Percentiles rank a stretch among this genome's conserved stretches.
These are phyloP conservation scores for Cyrtodaria siliqua DNA, from an alignment of 2,888 invertebrate genomes.

Conservation along the genomic window DNA sequence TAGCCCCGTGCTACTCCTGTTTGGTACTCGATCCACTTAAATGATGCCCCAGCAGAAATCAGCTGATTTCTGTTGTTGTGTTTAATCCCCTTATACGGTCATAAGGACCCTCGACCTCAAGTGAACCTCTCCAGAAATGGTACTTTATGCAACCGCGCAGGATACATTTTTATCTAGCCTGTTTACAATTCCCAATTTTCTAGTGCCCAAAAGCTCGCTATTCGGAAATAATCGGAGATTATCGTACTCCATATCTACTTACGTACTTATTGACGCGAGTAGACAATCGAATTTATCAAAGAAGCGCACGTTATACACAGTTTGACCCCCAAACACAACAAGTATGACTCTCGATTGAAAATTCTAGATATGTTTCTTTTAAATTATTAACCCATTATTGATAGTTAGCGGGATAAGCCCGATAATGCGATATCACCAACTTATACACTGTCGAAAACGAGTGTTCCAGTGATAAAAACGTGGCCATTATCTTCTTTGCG, in stretches of 20 bases:
- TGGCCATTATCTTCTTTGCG: too few relatives aligned
- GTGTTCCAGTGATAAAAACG: too few relatives aligned
- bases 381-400: slow-evolving; percentile 8
- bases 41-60: too few relatives aligned
- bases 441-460: too few relatives aligned
- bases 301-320: slow-evolving; percentile 38
- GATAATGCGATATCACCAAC: too few relatives aligned
- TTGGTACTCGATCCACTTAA: too few relatives aligned
- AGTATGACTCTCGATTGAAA: slow-evolving; percentile 24
- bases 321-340: slow-evolving; percentile 16
- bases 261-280: slow-evolving; percentile 30
- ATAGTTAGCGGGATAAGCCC: too few relatives aligned
- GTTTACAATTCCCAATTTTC: slow-evolving; percentile 23
- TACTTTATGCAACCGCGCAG: slow-evolving; percentile 16
- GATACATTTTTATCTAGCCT: slow-evolving; percentile 32
- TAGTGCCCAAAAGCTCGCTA: slow-evolving; percentile 25
- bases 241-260: slow-evolving; percentile 30
- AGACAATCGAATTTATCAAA: slow-evolving; percentile 44
- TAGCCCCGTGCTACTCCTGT: too few relatives aligned
- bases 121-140: slow-evolving; percentile 11
- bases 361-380: slow-evolving; percentile 33
- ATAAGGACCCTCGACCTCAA: too few relatives aligned
- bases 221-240: slow-evolving; percentile 39
- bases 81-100: too few relatives aligned
- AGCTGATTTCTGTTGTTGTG: too few relatives aligned